phyloP scores from a whole-genome alignment of 2,113 vertebrate species.

The Lasiurus borealis region DNA sequence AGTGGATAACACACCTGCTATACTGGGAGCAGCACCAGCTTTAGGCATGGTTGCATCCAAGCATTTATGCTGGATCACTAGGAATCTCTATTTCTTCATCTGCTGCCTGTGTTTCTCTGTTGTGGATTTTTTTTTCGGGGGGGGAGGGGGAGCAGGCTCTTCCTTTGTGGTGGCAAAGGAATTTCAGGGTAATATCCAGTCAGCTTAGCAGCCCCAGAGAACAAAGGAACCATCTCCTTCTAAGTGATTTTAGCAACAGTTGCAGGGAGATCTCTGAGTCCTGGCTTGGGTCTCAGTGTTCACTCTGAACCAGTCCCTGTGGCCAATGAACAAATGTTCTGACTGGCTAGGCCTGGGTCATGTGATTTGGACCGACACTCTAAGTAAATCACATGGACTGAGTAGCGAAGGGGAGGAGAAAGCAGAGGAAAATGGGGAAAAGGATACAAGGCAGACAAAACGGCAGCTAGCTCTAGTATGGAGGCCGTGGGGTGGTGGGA shows the following conservation, averaged over 20 bases:
- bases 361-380: neutral
- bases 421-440: neutral
- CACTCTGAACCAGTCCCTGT: neutral
- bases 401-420: neutral
- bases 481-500: too few species aligned
- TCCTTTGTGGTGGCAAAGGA: neutral
- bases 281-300: neutral
- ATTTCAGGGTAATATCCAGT: neutral
- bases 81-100: neutral
- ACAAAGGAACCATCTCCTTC: neutral
- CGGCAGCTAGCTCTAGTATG: accelerated
- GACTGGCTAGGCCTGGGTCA: neutral
- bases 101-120: neutral
- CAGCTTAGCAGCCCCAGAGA: neutral
- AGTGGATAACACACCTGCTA: neutral
- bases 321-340: neutral
- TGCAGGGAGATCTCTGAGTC: neutral
- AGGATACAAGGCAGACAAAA: neutral
- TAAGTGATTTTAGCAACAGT: neutral
- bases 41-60: neutral
- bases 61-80: neutral
- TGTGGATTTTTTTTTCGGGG: neutral
- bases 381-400: neutral
- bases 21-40: neutral
- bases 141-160: too few species aligned